Percentiles rank a stretch among this genome's conserved stretches.
phyloP scores from a whole-genome alignment of 1,140 invertebrate genomes.

The Camponotus vicinus region DNA sequence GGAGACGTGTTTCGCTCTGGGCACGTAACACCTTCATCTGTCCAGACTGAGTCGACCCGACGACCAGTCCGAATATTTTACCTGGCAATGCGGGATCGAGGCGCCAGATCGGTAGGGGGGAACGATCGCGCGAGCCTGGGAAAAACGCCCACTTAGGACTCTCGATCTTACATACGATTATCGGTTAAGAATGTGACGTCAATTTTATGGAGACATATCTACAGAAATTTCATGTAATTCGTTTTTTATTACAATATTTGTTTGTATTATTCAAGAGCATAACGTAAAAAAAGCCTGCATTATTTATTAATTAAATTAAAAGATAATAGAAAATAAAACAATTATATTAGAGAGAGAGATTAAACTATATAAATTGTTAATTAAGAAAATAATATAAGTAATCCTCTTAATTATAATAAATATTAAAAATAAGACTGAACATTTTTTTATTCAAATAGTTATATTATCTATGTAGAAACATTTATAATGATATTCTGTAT shows the following conservation, averaged over 20 bases:
- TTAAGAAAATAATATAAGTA: not conserved
- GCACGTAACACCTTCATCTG: constrained; percentile 82
- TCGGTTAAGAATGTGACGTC: constrained; percentile 53
- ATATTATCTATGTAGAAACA: not conserved
- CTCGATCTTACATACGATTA: constrained; percentile 53
- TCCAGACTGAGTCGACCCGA: constrained; percentile 67
- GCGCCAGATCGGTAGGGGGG: constrained; percentile 61
- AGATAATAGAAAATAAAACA: not conserved
- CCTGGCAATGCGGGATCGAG: constrained; percentile 59
- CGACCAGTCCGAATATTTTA: constrained; percentile 71
- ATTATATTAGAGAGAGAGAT: not conserved
- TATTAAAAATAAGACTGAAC: not conserved
- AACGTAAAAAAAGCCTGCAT: not conserved
- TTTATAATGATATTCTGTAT: not conserved
- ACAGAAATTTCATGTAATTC: not conserved
- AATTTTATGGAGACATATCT: constrained; percentile 1
- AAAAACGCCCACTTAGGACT: constrained; percentile 72
- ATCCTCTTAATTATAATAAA: not conserved
- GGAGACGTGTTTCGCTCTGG: constrained; percentile 70
- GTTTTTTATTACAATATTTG: not conserved
- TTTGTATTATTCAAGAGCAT: not conserved
- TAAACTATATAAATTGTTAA: not conserved
- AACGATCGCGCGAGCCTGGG: constrained; percentile 67
- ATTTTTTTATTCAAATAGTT: not conserved
- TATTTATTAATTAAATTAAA: not conserved